Base-by-base conservation (phyloP, 2,888 invertebrate species). In the Caenorhabditis plicata region DNA sequence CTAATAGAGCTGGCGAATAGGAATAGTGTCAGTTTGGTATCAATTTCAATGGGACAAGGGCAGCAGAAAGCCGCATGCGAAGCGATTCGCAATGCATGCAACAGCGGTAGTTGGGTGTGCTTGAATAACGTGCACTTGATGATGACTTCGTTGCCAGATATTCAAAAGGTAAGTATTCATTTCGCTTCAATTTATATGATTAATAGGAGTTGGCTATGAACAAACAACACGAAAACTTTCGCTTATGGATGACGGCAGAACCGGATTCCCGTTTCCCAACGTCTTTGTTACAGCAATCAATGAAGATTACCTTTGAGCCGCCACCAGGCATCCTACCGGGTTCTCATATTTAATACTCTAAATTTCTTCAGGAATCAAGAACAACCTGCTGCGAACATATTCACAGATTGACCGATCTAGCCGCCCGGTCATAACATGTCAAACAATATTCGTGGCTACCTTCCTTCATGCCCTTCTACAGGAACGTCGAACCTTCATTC, bases 401-500 rank as follows among this genome's bases (percentile, higher is more conserved):
- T 46, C 43, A 2, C 64, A 67, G 29, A 57, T 68, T 32, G 66
- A 64, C n/a, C 39, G 36, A 2, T 15, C 23, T 40, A 76, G 78
- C 20, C 80, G 81, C 27, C 78, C 74, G 51, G 75, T 80, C 1
- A 68, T 81, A 9, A 72, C 83, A 15, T 73, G 82, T 15, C 85
- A 86, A 74, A 83, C 86, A 1, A 81, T 89, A 51, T 87, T 95
- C 73, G 87, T 89, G 5, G 83, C 94, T 15, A 88, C 92, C 62
- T 89, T 90, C 86, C 85, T 91, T 50, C 93, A 95, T 82, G 92
- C 95, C 1, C 85, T 94, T 13, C 85, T 92, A 45, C 86, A 86
- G 73, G 96, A 98, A 83, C 86, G 98, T 33, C 86, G 95, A 54
- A 90, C 88, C 45, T 96, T 88, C 82, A 90, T 93, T 71, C 93